Evolutionary conservation across 2,888 invertebrate genomes (phyloP).

Genomic region (Parnassius orleans): DNA sequence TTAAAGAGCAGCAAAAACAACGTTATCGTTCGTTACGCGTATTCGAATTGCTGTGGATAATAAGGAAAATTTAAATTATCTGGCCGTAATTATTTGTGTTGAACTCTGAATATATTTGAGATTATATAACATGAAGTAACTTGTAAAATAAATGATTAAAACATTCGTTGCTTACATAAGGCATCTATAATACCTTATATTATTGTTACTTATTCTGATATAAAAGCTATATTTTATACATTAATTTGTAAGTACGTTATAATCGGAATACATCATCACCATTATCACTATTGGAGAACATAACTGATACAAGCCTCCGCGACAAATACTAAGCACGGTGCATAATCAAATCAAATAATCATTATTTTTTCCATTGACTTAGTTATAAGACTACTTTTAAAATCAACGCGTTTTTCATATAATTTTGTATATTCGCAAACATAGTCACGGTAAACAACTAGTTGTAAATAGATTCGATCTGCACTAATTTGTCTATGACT

Average conservation of each 20-base stretch:
- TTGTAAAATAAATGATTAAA: too few species aligned
- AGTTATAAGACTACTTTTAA: neutral
- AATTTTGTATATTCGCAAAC: neutral
- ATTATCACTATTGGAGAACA: too few species aligned
- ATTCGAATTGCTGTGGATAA: constrained; percentile 10
- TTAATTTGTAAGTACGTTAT: too few species aligned
- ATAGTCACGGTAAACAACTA: neutral
- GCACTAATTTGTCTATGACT: constrained; percentile 78
- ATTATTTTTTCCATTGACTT: too few species aligned
- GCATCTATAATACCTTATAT: too few species aligned
- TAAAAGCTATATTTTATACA: too few species aligned
- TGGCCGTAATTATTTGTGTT: neutral
- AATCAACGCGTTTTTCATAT: neutral
- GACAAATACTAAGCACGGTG: neutral
- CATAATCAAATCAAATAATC: neutral
- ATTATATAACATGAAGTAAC: too few species aligned
- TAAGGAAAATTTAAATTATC: neutral
- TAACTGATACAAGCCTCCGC: too few species aligned
- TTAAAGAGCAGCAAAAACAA: constrained; percentile 78
- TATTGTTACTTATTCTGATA: too few species aligned
- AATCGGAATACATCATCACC: too few species aligned
- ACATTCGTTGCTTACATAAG: too few species aligned
- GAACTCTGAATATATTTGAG: too few species aligned
- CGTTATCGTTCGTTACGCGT: constrained; percentile 52
- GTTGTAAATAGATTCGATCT: constrained; percentile 64